A percentile compares a stretch with the other conserved stretches of the same genome.
phyloP scores from a whole-genome alignment of 2,888 invertebrate species.

The Perithous albicinctus region DNA sequence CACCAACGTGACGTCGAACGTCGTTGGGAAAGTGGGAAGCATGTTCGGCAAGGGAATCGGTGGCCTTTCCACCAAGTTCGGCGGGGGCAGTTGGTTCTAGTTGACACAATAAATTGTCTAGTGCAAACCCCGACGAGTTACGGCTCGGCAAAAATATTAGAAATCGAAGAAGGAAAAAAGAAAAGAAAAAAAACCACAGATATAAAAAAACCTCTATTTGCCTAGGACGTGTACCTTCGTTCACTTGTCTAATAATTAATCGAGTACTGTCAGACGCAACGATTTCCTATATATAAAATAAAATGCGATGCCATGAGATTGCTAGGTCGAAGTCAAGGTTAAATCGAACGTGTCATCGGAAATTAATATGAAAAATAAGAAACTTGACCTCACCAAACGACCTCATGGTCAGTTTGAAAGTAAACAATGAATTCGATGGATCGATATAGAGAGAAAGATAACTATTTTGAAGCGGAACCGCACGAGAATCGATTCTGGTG shows the following conservation, averaged over 20 bases:
- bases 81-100: constrained; percentile 95
- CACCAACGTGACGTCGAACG: constrained; percentile 92
- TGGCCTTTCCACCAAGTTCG: constrained; percentile 94
- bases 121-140: constrained; percentile 58
- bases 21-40: constrained; percentile 95
- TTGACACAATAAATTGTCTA: constrained; percentile 62
- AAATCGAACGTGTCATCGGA: constrained; percentile 19
- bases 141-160: constrained; percentile 45
- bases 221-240: constrained; percentile 76
- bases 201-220: constrained; percentile 69
- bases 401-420: constrained; percentile 54
- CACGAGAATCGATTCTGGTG: constrained; percentile 19
- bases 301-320: background rate
- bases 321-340: background rate
- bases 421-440: constrained; percentile 49
- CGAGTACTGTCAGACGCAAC: constrained; percentile 64
- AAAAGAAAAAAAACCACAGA: constrained; percentile 16
- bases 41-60: constrained; percentile 96
- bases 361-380: constrained; percentile 27
- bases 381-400: constrained; percentile 32
- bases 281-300: constrained; percentile 57
- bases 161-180: constrained; percentile 20
- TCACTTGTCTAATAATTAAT: constrained; percentile 70
- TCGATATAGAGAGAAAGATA: constrained; percentile 39
- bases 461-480: constrained; percentile 50